Evolutionary conservation across 2,797 vertebrate species (phyloP).

Genomic region (Pipistrellus pipistrellus): DNA sequence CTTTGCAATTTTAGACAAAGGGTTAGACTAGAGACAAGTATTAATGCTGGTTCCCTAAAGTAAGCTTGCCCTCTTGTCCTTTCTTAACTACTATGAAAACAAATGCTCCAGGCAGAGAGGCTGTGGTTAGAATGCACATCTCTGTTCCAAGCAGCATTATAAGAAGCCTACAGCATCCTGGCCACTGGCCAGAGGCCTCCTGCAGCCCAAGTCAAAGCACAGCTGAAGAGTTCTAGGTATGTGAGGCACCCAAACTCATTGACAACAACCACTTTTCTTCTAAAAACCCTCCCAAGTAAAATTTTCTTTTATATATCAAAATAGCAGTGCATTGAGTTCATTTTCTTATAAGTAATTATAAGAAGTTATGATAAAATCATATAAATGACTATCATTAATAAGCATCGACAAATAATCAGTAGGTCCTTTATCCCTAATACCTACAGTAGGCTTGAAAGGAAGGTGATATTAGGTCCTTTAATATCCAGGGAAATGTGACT

Average conservation of each 20-base stretch:
- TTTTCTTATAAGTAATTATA: neutral
- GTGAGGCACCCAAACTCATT: neutral
- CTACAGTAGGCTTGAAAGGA: neutral
- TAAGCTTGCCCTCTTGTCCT: neutral
- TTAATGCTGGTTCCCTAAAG: neutral
- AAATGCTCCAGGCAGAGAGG: neutral
- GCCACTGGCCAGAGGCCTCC: neutral
- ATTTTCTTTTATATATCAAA: slow-evolving; percentile 6
- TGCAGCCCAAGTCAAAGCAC: neutral
- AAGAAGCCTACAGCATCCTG: neutral
- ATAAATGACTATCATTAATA: neutral
- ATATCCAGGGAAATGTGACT: neutral
- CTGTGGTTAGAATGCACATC: neutral
- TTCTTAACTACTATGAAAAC: slow-evolving; percentile 14
- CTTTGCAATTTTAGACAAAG: neutral
- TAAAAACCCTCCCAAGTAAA: slow-evolving; percentile 12
- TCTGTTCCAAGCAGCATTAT: neutral
- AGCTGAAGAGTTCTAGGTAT: neutral
- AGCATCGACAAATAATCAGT: neutral
- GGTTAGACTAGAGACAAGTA: neutral
- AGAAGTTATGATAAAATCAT: neutral
- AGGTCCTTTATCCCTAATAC: neutral
- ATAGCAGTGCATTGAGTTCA: neutral
- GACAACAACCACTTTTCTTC: neutral
- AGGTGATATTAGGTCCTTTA: neutral